A percentile compares a stretch with the other conserved stretches of the same genome.
phyloP scores from a whole-genome alignment of 2,888 invertebrate species.

The Diabrotica balteata region DNA sequence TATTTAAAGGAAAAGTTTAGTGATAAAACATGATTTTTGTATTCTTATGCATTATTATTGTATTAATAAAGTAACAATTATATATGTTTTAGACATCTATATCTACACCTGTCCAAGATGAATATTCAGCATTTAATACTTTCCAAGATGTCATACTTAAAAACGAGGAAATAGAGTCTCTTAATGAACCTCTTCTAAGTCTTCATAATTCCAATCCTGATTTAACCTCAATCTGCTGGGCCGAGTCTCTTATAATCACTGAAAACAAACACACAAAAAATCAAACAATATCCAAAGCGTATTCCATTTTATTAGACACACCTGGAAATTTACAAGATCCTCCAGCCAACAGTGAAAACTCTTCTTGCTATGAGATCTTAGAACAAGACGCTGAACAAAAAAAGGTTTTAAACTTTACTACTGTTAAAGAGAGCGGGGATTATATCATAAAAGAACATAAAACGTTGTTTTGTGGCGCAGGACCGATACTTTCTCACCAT shows the following conservation, averaged over 20 bases:
- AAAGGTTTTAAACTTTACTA: constrained; percentile 29
- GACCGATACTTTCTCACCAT: constrained; percentile 33
- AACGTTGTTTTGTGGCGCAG: constrained; percentile 33
- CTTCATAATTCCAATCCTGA: constrained; percentile 21
- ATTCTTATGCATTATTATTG: too few species aligned
- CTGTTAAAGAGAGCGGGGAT: constrained; percentile 25
- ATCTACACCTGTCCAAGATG: not conserved
- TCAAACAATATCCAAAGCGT: constrained; percentile 26
- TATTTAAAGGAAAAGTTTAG: too few species aligned
- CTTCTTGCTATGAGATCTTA: constrained; percentile 23
- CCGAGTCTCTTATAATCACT: constrained; percentile 28
- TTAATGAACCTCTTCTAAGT: not conserved
- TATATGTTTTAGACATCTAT: not conserved
- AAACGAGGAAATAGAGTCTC: constrained; percentile 1
- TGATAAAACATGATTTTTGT: too few species aligned
- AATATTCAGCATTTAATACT: not conserved
- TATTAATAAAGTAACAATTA: not conserved
- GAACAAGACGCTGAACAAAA: constrained; percentile 16
- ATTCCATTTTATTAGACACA: constrained; percentile 31
- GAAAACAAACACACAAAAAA: constrained; percentile 31
- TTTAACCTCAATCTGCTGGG: constrained; percentile 27
- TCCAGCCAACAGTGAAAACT: constrained; percentile 10
- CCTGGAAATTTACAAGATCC: constrained; percentile 15
- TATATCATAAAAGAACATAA: constrained; percentile 32
- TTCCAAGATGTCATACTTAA: not conserved